A percentile compares a stretch with the other conserved stretches of the same genome.
These are phyloP conservation scores for Enchytraeus crypticus DNA, from an alignment of 2,888 invertebrate species.

Conservation along the genomic window DNA sequence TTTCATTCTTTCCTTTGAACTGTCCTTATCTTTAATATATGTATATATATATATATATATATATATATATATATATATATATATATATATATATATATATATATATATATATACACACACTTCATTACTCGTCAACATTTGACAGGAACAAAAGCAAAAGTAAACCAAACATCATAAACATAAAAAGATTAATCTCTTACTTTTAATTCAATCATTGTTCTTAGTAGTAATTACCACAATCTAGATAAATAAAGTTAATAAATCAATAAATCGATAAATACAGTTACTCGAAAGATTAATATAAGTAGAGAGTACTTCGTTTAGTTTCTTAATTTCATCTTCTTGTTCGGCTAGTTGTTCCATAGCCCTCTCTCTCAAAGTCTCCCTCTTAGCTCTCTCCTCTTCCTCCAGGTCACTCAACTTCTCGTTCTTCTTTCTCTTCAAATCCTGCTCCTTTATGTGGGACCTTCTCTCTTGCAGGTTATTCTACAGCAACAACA, in stretches of 20 bases:
- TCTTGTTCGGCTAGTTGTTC: slow-evolving; percentile 47
- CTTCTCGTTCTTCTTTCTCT: slow-evolving; percentile 42
- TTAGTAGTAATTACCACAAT: neutral
- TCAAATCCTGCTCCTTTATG: slow-evolving; percentile 43
- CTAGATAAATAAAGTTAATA: neutral
- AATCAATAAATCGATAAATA: neutral
- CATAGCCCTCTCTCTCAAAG: slow-evolving; percentile 44
- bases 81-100: no score
- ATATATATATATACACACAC: no score
- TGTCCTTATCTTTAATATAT: no score
- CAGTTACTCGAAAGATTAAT: neutral
- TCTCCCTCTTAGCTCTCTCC: slow-evolving; percentile 45
- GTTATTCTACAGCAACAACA: slow-evolving; percentile 32
- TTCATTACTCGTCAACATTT: no score
- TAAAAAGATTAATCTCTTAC: no score
- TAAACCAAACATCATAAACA: no score
- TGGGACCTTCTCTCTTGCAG: slow-evolving; percentile 38
- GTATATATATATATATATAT: no score
- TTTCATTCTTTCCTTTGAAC: no score
- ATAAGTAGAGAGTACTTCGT: slow-evolving; percentile 37
- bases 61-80: no score
- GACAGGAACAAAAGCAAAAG: no score
- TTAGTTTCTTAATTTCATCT: slow-evolving; percentile 49
- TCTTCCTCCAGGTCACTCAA: slow-evolving; percentile 46
- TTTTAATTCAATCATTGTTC: no score